These are phyloP conservation scores for Mongoloraphidia duomilia DNA, from an alignment of 2,888 invertebrate species.

Conservation along the genomic window DNA sequence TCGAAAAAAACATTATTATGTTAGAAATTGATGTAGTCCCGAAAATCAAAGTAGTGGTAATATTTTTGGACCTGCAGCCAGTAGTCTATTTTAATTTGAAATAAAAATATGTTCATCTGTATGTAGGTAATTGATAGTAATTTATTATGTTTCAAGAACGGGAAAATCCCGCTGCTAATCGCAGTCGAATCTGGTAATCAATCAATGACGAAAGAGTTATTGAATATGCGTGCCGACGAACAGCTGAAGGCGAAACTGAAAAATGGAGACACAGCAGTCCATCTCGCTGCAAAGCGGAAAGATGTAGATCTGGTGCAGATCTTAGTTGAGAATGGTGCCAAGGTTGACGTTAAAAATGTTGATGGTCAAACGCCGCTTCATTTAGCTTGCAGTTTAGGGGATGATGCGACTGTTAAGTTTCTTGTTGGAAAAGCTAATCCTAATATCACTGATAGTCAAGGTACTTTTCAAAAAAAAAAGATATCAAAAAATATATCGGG, in stretches of 20 bases:
- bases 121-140: no score
- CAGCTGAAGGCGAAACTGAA: conserved; percentile 73
- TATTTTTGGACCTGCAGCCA: no score
- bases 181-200: conserved; percentile 93
- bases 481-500: no score
- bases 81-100: no score
- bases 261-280: conserved; percentile 86
- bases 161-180: conserved; percentile 82
- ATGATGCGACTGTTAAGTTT: conserved; percentile 86
- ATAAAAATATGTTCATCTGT: no score
- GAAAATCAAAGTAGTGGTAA: no score
- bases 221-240: conserved; percentile 73
- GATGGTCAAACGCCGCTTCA: conserved; percentile 92
- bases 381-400: conserved; percentile 90
- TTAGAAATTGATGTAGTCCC: no score
- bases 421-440: conserved; percentile 92
- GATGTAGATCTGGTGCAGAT: conserved; percentile 89
- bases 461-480: conserved; percentile 29
- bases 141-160: conserved; percentile 50
- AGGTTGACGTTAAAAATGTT: conserved; percentile 82
- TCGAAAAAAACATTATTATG: no score
- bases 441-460: conserved; percentile 84
- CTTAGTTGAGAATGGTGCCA: conserved; percentile 82
- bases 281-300: conserved; percentile 81
- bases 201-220: conserved; percentile 84